Conservation (phyloP, 2,888 invertebrate species). For the Nymphalis urticae region DNA sequence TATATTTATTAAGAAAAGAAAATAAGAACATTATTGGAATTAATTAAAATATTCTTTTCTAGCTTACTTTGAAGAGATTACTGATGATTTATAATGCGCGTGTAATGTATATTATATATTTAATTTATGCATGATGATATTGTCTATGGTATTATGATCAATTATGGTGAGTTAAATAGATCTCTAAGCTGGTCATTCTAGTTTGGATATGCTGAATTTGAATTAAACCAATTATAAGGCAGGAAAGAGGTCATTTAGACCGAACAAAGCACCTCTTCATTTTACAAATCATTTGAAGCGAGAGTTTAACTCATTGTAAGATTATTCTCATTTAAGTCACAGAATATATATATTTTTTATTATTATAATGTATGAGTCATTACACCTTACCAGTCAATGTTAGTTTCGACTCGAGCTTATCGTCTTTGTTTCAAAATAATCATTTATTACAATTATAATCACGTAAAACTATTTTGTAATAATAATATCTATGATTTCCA, state of each 20-base stretch:
- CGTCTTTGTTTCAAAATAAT: conserved; percentile 35
- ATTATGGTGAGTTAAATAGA: background rate
- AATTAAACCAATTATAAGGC: conserved; percentile 7
- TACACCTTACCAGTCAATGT: conserved; percentile 18
- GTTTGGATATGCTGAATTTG: conserved; percentile 2
- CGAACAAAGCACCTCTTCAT: conserved; percentile 2
- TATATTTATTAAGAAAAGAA: no score
- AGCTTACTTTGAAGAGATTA: no score
- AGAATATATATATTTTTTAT: background rate
- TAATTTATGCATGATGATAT: no score
- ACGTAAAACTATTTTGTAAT: conserved; percentile 38
- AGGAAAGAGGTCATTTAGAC: conserved; percentile 11
- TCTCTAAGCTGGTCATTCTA: background rate
- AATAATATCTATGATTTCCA: conserved; percentile 34
- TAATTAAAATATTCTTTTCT: no score
- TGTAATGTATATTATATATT: no score
- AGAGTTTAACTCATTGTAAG: background rate
- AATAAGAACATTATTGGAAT: no score
- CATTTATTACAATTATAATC: conserved; percentile 28
- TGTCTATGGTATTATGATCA: background rate
- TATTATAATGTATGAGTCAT: background rate
- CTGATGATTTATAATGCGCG: no score
- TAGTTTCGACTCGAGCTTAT: conserved; percentile 25
- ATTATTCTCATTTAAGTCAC: background rate
- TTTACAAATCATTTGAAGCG: background rate